Evolutionary conservation across 2,113 vertebrate species (phyloP).

Genomic region (Eidolon helvum): DNA sequence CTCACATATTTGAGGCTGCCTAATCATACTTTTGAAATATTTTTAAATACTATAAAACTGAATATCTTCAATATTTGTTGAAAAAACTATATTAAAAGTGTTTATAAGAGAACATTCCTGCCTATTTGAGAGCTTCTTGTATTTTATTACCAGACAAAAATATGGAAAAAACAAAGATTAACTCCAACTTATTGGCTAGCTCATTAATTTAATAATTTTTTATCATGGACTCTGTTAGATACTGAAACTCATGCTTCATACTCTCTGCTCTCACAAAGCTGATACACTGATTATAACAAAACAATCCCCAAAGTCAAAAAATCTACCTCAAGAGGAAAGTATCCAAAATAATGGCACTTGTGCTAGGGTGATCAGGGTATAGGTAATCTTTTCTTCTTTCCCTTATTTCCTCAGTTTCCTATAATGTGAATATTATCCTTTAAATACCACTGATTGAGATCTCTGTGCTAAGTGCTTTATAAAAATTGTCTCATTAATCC

Average conservation of each 20-base stretch:
- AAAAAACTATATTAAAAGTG: background rate
- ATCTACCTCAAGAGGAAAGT: background rate
- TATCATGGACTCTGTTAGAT: background rate
- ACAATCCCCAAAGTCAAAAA: background rate
- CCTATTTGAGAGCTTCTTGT: background rate
- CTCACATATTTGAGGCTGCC: background rate
- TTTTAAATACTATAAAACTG: constrained; percentile 26
- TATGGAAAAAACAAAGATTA: background rate
- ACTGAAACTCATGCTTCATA: background rate
- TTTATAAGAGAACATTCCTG: background rate
- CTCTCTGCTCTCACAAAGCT: background rate
- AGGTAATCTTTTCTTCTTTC: background rate
- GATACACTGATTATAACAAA: background rate
- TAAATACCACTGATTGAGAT: background rate
- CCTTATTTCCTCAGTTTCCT: background rate
- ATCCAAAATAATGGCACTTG: background rate
- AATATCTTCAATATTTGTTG: constrained; percentile 19
- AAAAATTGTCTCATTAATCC: constrained; percentile 18
- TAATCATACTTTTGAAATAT: constrained; percentile 15
- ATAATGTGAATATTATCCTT: background rate
- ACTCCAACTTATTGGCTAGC: background rate
- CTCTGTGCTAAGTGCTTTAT: background rate
- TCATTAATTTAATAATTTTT: background rate
- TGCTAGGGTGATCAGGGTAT: background rate
- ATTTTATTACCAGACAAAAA: background rate